phyloP scores from a whole-genome alignment of 1,140 invertebrate genomes.

The Arion vulgaris region DNA sequence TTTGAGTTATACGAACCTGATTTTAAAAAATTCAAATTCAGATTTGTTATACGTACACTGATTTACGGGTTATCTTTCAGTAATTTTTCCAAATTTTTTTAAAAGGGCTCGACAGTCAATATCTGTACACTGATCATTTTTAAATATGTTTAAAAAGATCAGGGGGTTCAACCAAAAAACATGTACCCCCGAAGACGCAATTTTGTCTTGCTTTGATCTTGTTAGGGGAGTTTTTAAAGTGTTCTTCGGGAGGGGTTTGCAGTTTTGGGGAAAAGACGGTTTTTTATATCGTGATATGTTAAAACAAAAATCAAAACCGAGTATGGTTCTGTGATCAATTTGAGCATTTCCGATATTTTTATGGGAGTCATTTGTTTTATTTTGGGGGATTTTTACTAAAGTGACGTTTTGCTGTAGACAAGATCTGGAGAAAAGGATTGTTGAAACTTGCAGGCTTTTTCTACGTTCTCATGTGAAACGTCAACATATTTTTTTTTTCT shows the following conservation, averaged over 20 bases:
- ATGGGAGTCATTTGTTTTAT: conserved; percentile 67
- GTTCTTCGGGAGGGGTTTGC: conserved; percentile 52
- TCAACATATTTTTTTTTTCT: conserved; percentile 41
- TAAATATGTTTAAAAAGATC: conserved; percentile 49
- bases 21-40: background rate
- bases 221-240: conserved; percentile 46
- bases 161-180: conserved; percentile 27
- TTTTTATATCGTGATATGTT: conserved; percentile 40
- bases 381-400: conserved; percentile 44
- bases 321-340: conserved; percentile 56
- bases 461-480: conserved; percentile 50
- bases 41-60: background rate
- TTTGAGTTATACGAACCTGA: background rate
- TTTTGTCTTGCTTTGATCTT: conserved; percentile 55
- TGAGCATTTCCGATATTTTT: conserved; percentile 59
- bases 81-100: background rate
- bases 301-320: conserved; percentile 30
- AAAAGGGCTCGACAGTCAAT: background rate
- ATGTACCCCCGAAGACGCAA: conserved; percentile 45
- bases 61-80: background rate
- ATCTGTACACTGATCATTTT: conserved; percentile 45
- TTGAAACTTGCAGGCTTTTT: conserved; percentile 62
- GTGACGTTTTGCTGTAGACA: too few species aligned
- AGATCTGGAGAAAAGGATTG: too few species aligned
- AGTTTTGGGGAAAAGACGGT: too few species aligned